Percentiles rank a stretch among this genome's conserved stretches.
Conservation (phyloP, 2,888 invertebrate species). For the Caenorhabditis afra region DNA sequence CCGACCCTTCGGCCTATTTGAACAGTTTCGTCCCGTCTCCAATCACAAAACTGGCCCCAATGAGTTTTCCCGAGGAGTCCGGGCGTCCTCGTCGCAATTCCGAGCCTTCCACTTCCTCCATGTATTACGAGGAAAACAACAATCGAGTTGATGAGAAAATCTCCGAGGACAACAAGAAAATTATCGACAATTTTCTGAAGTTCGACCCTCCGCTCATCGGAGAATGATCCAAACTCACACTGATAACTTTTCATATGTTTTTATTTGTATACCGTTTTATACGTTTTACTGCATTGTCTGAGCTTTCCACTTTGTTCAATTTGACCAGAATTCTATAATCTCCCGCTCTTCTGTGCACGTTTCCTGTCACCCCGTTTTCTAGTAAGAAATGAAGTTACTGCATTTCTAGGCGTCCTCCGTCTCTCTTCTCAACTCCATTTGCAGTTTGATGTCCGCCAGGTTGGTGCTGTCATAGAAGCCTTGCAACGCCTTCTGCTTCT, state of each 20-base stretch:
- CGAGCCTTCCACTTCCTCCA: conserved; percentile 35
- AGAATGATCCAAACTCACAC: background rate
- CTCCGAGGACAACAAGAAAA: conserved; percentile 14
- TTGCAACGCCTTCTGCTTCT: conserved; percentile 30
- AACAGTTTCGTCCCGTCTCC: conserved; percentile 50
- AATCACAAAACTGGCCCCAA: conserved; percentile 39
- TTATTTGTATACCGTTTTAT: conserved; percentile 45
- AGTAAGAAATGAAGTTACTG: background rate
- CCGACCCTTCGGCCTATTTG: conserved; percentile 49
- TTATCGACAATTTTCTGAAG: conserved; percentile 25
- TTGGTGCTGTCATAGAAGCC: conserved; percentile 30
- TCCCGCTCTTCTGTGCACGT: conserved; percentile 7
- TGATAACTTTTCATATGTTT: background rate
- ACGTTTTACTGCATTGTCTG: conserved; percentile 29
- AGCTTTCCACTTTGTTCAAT: conserved; percentile 9
- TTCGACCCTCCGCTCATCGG: conserved; percentile 26
- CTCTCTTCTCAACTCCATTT: conserved; percentile 34
- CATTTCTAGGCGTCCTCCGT: conserved; percentile 16
- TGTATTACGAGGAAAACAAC: background rate
- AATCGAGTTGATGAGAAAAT: background rate
- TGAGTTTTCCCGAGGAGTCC: conserved; percentile 21
- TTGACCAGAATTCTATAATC: conserved; percentile 11
- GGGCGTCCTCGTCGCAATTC: conserved; percentile 17
- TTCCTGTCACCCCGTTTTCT: conserved; percentile 4
- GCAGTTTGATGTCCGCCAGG: conserved; percentile 35